Evolutionary conservation across 2,797 vertebrate species (phyloP), one percentile per base, ranked within the genome.

Genomic region (Linurgus olivaceus): DNA sequence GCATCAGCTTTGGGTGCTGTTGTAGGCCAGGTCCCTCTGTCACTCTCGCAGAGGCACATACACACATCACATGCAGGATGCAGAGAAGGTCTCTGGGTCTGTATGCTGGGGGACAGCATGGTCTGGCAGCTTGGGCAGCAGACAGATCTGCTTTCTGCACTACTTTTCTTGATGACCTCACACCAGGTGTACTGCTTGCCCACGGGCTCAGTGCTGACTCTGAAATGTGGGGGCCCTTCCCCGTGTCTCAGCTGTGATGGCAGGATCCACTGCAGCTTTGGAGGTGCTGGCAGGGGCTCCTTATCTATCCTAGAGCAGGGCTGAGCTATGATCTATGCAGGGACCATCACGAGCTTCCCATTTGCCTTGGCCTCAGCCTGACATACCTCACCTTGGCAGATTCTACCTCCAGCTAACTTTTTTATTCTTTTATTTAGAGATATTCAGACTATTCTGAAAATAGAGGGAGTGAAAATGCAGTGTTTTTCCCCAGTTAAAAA

Each of bases 291-390:
- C 42, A 68, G 38, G 19, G 5, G 4, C 16, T 61, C 23, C 55
- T 13, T 42, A 6, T n/a, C 26, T 63, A 61, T 51, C 2, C 1
- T 26, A 23, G 3, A 33, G 24, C 62, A 54, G 61, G 45, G 45
- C 55, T 81, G 44, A 84, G 23, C n/a, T 57, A 10, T 8, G 26
- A 24, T 28, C 7, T 26, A 13, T 23, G 18, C 33, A 42, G 44
- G 9, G 37, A 66, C 55, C 3, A 6, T n/a, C 20, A 37, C 0
- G 0, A 61, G 42, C 52, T 59, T 68, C n/a, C 61, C 17, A 10
- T 48, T 57, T 79, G 19, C 74, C 79, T 87, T 6, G 7, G 42
- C 31, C 17, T 82, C 17, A n/a, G 61, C 15, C 35, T 82, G 63
- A 67, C 5, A 7, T 28, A 33, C 26, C 25, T 90, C 57, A 40